phyloP scores from a whole-genome alignment of 1,140 invertebrate species.

The Drosophila pandora region DNA sequence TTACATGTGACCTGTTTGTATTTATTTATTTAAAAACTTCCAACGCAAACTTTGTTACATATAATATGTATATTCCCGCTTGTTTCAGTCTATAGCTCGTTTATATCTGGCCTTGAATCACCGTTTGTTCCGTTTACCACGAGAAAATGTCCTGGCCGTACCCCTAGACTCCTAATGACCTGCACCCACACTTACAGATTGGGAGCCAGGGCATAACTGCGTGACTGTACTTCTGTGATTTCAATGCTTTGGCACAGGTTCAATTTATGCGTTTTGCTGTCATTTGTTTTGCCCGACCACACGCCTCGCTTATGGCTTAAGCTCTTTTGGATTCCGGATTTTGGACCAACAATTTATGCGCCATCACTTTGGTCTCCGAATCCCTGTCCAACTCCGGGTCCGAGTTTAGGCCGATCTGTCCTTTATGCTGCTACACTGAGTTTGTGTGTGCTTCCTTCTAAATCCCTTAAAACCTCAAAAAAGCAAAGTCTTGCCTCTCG shows the following conservation, averaged over 20 bases:
- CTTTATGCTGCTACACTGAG: constrained; percentile 8
- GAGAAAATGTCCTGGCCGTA: constrained; percentile 13
- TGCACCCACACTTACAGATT: constrained; percentile 20
- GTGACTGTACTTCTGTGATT: constrained; percentile 30
- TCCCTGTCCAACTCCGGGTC: neutral
- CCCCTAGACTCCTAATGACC: constrained; percentile 24
- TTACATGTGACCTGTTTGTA: no score
- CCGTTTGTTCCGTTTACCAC: constrained; percentile 4
- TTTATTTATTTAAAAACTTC: no score
- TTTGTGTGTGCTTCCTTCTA: constrained; percentile 26
- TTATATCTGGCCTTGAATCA: constrained; percentile 8
- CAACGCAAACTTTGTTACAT: no score
- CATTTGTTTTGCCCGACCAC: constrained; percentile 66
- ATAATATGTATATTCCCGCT: no score
- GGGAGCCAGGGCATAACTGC: constrained; percentile 36
- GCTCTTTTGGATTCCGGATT: constrained; percentile 49
- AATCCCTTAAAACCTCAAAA: constrained; percentile 70
- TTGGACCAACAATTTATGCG: constrained; percentile 67
- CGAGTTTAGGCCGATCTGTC: neutral
- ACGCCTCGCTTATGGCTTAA: constrained; percentile 60
- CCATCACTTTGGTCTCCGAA: constrained; percentile 60
- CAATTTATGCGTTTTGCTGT: constrained; percentile 58
- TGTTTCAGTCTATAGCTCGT: neutral
- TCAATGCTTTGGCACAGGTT: constrained; percentile 26
- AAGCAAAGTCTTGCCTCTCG: constrained; percentile 46